Conservation (phyloP, 2,888 invertebrate species). For the Mayetiola destructor region DNA sequence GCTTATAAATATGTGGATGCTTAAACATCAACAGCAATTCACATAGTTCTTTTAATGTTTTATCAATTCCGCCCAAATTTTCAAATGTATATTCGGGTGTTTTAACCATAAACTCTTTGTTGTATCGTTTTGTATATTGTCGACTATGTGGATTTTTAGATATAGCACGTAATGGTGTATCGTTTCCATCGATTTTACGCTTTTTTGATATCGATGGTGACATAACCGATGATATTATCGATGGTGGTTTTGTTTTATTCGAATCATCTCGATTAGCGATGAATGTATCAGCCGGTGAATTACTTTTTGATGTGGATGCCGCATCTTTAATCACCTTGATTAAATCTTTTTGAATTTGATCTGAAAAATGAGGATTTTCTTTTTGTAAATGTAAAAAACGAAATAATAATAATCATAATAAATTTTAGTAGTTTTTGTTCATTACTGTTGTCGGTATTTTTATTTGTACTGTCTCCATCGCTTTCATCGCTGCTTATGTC, state of each 20-base stretch:
- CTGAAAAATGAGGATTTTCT: neutral
- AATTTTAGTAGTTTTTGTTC: neutral
- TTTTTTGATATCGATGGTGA: constrained; percentile 26
- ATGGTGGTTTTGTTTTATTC: neutral
- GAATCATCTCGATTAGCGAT: neutral
- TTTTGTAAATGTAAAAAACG: neutral
- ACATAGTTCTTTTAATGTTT: constrained; percentile 53
- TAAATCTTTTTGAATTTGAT: constrained; percentile 32
- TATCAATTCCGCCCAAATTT: constrained; percentile 70
- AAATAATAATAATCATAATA: neutral
- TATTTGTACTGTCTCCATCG: constrained; percentile 40
- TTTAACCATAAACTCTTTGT: constrained; percentile 26
- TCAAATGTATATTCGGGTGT: constrained; percentile 43
- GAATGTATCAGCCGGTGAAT: constrained; percentile 17
- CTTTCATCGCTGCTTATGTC: constrained; percentile 68
- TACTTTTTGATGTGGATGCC: constrained; percentile 2
- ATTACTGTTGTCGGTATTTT: neutral
- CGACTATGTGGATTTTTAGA: neutral
- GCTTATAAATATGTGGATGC: constrained; percentile 76
- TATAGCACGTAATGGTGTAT: constrained; percentile 6
- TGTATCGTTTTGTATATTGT: constrained; percentile 28
- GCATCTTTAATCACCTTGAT: constrained; percentile 19
- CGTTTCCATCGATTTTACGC: constrained; percentile 16
- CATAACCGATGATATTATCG: constrained; percentile 13
- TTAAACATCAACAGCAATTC: constrained; percentile 71